A percentile compares a stretch with the other conserved stretches of the same genome.
Conservation (phyloP, 2,888 invertebrate species). For the Frankliniella intonsa region DNA sequence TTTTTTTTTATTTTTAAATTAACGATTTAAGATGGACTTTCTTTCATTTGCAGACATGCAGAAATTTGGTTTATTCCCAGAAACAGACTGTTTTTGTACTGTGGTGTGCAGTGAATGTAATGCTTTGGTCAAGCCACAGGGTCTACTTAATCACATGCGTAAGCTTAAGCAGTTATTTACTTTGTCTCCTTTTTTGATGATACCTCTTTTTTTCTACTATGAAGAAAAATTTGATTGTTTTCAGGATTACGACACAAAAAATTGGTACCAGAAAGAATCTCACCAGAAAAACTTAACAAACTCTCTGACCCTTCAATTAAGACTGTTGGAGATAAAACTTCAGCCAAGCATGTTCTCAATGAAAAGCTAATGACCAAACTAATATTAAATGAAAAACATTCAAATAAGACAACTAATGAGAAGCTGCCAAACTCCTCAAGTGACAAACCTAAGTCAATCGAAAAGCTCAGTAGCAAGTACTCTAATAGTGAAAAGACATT, state of each 20-base stretch:
- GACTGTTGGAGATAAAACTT: background rate
- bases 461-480: background rate
- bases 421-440: background rate
- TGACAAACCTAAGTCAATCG: background rate
- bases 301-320: background rate
- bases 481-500: background rate
- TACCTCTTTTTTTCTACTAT: background rate
- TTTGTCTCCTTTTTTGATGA: background rate
- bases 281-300: background rate
- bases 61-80: constrained; percentile 11
- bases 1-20: no score
- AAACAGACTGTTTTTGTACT: constrained; percentile 12
- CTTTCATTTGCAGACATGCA: background rate
- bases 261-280: background rate
- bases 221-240: background rate
- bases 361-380: constrained; percentile 3
- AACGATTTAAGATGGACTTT: background rate
- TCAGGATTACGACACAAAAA: background rate
- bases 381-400: background rate
- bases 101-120: constrained; percentile 18
- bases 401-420: background rate
- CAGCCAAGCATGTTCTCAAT: background rate
- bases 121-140: constrained; percentile 12
- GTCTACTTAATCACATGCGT: constrained; percentile 14
- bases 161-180: background rate